These are phyloP conservation scores for Chaetura pelagica DNA, from an alignment of 2,113 vertebrate genomes.

Conservation along the genomic window DNA sequence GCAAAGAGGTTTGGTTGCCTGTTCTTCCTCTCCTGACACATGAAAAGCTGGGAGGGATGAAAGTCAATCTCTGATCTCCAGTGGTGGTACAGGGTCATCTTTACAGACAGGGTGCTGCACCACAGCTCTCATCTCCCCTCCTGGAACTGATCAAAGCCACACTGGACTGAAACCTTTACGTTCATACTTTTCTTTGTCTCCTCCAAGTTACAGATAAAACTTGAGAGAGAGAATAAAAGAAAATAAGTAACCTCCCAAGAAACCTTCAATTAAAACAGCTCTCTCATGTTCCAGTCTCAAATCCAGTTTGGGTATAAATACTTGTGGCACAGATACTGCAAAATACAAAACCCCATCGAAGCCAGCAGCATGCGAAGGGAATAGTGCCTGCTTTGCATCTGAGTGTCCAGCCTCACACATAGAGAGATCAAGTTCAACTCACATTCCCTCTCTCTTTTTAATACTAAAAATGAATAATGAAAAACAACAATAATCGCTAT, in stretches of 20 bases:
- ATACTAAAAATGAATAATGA: neutral
- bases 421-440: neutral
- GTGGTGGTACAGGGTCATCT: neutral
- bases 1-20: neutral
- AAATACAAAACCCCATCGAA: neutral
- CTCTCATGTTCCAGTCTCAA: neutral
- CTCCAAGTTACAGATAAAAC: neutral
- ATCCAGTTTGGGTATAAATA: neutral
- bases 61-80: constrained; percentile 22
- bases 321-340: neutral
- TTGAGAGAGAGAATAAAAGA: neutral
- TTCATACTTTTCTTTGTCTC: neutral
- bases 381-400: neutral
- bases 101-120: neutral
- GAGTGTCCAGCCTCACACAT: neutral
- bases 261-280: neutral
- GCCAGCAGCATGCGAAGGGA: neutral
- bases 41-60: neutral
- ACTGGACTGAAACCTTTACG: neutral
- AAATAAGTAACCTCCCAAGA: neutral
- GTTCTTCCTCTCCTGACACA: neutral
- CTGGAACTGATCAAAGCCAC: neutral
- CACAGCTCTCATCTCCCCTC: neutral
- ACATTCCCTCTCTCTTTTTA: neutral
- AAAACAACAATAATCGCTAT: neutral